Evolutionary conservation across 2,113 vertebrate species (phyloP).

Genomic region (Peromyscus leucopus): DNA sequence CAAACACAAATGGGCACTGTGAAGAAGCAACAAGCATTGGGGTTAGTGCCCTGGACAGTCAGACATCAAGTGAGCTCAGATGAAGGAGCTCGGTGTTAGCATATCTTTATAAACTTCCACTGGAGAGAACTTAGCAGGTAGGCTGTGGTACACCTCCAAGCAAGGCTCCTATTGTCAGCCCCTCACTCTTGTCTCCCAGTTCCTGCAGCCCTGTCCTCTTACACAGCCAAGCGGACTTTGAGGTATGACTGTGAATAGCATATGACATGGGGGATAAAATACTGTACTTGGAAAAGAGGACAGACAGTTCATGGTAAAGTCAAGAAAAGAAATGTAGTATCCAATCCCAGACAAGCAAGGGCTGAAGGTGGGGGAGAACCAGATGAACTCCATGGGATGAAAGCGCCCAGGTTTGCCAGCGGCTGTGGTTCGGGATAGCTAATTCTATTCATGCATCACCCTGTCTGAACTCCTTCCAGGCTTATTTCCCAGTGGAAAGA

Average conservation of each 20-base stretch:
- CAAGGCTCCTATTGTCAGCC: neutral
- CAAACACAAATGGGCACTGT: too few relatives aligned
- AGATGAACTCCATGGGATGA: neutral
- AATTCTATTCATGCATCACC: too few relatives aligned
- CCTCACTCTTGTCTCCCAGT: neutral
- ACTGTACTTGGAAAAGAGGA: neutral
- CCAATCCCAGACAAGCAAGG: neutral
- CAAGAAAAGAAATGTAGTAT: neutral
- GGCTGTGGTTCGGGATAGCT: neutral
- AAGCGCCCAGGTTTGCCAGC: neutral
- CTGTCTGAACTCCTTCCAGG: neutral
- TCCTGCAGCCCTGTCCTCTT: neutral
- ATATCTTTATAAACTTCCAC: neutral
- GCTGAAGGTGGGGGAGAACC: accelerated
- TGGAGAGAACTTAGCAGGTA: neutral
- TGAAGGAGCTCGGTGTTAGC: neutral
- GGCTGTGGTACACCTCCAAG: neutral
- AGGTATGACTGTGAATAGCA: neutral
- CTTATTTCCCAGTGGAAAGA: neutral
- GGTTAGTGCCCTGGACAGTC: too few relatives aligned
- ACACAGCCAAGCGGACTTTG: too few relatives aligned
- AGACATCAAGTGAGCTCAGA: neutral
- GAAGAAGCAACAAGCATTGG: neutral
- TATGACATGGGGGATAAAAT: neutral
- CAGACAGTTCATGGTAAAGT: neutral